These are phyloP conservation scores for Gallinago media DNA, from an alignment of 2,113 vertebrate genomes.

Conservation along the genomic window DNA sequence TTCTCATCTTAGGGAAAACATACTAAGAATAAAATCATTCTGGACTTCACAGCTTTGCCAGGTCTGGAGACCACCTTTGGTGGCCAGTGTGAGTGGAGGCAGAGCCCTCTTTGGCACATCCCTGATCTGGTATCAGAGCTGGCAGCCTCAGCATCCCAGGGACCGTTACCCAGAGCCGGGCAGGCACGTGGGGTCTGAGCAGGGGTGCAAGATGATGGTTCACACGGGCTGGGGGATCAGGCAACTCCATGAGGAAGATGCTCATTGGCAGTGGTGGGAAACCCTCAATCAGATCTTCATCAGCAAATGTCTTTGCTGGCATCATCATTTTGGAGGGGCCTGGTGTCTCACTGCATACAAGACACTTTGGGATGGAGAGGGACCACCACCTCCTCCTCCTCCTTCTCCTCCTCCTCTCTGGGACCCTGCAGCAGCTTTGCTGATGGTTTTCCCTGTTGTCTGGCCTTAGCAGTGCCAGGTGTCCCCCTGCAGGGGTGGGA, in stretches of 20 bases:
- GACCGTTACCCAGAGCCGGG: background rate
- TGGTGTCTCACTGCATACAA: background rate
- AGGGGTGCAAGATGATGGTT: accelerated
- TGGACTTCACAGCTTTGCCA: accelerated
- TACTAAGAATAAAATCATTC: background rate
- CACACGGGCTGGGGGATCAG: background rate
- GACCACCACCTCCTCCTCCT: background rate
- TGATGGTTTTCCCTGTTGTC: background rate
- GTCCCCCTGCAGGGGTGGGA: background rate
- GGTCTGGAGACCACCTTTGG: background rate
- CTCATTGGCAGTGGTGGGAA: background rate
- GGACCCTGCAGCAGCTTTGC: background rate
- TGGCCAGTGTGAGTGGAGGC: background rate
- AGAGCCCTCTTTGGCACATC: background rate
- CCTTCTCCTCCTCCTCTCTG: background rate
- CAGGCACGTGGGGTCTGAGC: accelerated
- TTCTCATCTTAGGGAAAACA: background rate
- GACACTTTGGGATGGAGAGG: background rate
- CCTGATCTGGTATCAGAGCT: accelerated
- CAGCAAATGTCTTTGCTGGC: background rate
- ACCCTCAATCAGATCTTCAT: background rate
- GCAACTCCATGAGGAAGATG: accelerated
- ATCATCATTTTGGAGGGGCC: background rate
- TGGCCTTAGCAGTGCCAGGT: accelerated
- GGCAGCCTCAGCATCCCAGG: accelerated